Evolutionary conservation across 2,113 vertebrate species (phyloP).

Genomic region (Anser brachyrhynchus): DNA sequence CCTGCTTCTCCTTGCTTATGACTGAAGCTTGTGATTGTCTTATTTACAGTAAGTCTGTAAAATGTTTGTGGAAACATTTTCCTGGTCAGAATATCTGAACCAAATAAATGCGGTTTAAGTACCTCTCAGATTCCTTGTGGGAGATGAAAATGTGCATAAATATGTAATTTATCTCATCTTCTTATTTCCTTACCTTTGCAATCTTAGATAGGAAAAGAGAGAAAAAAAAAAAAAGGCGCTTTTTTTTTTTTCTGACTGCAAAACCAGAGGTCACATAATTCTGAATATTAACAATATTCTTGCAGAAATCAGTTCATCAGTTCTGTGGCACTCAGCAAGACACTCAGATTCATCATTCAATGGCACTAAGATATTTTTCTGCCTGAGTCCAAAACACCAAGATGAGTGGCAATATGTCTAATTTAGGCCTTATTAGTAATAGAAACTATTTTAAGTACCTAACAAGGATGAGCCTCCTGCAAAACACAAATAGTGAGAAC

Average conservation of each 20-base stretch:
- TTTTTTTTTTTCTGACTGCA: neutral
- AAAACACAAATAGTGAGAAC: neutral
- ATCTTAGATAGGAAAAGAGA: neutral
- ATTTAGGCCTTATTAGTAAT: neutral
- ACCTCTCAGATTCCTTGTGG: neutral
- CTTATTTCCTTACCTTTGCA: neutral
- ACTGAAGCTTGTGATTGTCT: neutral
- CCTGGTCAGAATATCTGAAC: conserved; percentile 41
- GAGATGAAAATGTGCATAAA: neutral
- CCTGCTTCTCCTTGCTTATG: neutral
- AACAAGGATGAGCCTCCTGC: neutral
- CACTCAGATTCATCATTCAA: neutral
- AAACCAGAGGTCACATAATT: neutral
- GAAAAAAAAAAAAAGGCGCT: neutral
- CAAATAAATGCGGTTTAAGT: conserved; percentile 35
- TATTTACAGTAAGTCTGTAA: conserved; percentile 55
- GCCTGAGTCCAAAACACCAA: neutral
- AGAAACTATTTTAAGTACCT: neutral
- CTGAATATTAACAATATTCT: neutral
- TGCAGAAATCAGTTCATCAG: neutral
- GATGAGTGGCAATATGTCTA: neutral
- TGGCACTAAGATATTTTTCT: neutral
- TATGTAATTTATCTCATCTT: neutral
- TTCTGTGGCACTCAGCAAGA: neutral
- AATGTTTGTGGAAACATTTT: conserved; percentile 14